phyloP scores from a whole-genome alignment of 2,888 invertebrate genomes.

The Eulithis testata region DNA sequence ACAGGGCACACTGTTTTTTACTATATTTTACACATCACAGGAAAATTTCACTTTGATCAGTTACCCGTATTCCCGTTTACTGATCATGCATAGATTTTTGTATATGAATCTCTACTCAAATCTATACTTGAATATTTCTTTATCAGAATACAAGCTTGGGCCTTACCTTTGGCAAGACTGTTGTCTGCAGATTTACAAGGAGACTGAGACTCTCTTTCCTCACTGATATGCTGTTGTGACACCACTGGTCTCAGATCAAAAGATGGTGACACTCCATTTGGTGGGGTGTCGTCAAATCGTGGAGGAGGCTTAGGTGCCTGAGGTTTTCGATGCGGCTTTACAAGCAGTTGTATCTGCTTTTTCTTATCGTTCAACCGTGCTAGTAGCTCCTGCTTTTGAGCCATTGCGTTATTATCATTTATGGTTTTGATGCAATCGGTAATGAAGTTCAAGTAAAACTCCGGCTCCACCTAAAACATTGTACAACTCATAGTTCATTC shows the following conservation, averaged over 20 bases:
- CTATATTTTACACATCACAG: too few relatives aligned
- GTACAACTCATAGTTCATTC: slow-evolving; percentile 4
- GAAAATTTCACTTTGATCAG: too few relatives aligned
- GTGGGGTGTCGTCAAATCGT: slow-evolving; percentile 74
- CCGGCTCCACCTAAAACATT: slow-evolving; percentile 86
- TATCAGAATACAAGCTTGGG: too few relatives aligned
- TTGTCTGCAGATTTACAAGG: slow-evolving; percentile 60
- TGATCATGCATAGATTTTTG: too few relatives aligned
- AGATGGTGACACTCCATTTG: slow-evolving; percentile 77
- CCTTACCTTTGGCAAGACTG: slow-evolving; percentile 48
- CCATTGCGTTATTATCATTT: slow-evolving; percentile 69
- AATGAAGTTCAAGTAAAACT: slow-evolving; percentile 89
- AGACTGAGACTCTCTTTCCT: slow-evolving; percentile 67
- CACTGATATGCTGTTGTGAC: slow-evolving; percentile 76
- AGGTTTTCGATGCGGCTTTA: slow-evolving; percentile 67
- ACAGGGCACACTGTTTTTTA: too few relatives aligned
- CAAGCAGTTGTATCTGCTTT: slow-evolving; percentile 78
- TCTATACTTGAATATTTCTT: too few relatives aligned
- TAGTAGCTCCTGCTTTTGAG: slow-evolving; percentile 87
- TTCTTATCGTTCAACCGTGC: slow-evolving; percentile 87
- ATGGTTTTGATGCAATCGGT: slow-evolving; percentile 87
- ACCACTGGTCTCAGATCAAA: slow-evolving; percentile 78
- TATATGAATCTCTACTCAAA: too few relatives aligned
- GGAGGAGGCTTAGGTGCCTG: slow-evolving; percentile 77
- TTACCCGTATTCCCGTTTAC: too few relatives aligned